Conservation (phyloP, 2,888 invertebrate species). For the Ichneumoninae sp. region DNA sequence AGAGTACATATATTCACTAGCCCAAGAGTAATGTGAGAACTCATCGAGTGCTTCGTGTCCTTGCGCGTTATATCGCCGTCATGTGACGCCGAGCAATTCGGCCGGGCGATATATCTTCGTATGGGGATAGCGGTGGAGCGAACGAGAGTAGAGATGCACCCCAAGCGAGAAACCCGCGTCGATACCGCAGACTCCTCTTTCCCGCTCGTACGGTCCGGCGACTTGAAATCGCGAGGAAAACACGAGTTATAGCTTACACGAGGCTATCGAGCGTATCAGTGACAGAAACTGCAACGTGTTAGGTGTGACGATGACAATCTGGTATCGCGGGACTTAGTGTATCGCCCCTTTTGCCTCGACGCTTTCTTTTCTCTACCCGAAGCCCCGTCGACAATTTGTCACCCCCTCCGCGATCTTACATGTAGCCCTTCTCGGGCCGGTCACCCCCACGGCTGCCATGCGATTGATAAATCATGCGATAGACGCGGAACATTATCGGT, state of each 20-base stretch:
- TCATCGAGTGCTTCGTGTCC: constrained; percentile 54
- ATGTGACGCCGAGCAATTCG: constrained; percentile 30
- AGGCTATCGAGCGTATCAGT: constrained; percentile 11
- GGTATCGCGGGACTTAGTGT: constrained; percentile 23
- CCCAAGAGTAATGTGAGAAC: constrained; percentile 63
- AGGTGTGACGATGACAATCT: constrained; percentile 38
- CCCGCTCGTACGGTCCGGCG: constrained; percentile 39
- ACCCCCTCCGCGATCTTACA: constrained; percentile 54
- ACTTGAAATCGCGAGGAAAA: constrained; percentile 16
- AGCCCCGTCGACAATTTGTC: constrained; percentile 68
- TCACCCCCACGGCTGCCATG: constrained; percentile 71
- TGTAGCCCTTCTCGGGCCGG: constrained; percentile 44
- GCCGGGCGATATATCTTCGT: constrained; percentile 60
- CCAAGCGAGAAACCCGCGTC: constrained; percentile 31
- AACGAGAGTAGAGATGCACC: constrained; percentile 39
- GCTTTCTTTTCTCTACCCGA: constrained; percentile 73
- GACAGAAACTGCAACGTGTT: constrained; percentile 32
- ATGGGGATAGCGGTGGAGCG: constrained; percentile 23
- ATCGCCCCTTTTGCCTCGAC: constrained; percentile 59
- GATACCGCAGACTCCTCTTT: constrained; percentile 53
- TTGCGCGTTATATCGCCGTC: constrained; percentile 3
- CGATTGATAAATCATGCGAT: constrained; percentile 82
- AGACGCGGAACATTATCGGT: constrained; percentile 77
- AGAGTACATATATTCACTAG: background rate
- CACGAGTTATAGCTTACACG: constrained; percentile 25